Percentiles rank a stretch among this genome's conserved stretches.
phyloP scores from a whole-genome alignment of 1,140 invertebrate species.

The Bombus difficillimus region DNA sequence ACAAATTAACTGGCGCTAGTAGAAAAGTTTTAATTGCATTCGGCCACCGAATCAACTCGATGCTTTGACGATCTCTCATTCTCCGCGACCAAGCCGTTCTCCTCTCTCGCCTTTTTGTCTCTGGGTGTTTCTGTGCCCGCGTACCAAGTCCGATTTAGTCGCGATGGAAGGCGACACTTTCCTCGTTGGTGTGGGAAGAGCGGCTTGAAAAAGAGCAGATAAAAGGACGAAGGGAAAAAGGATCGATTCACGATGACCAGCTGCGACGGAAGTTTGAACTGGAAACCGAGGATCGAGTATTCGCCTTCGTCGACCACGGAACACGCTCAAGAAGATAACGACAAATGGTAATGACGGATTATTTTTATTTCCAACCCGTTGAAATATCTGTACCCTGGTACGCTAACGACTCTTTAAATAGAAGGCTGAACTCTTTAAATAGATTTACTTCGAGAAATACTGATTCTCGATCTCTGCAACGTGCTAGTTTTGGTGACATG shows the following conservation, averaged over 20 bases:
- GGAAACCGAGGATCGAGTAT: too few species aligned
- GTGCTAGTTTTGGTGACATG: neutral
- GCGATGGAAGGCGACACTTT: neutral
- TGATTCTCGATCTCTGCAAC: neutral
- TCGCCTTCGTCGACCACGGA: neutral
- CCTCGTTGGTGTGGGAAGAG: neutral
- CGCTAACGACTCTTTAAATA: conserved; percentile 22
- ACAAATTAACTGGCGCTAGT: conserved; percentile 76
- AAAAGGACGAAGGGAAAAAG: neutral
- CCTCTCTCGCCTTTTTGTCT: conserved; percentile 42
- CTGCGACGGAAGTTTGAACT: too few species aligned
- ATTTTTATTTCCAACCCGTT: conserved; percentile 2
- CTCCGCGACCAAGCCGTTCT: conserved; percentile 1
- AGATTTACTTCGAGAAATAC: conserved; percentile 3
- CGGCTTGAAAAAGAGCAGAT: conserved; percentile 28
- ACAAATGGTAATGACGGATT: conserved; percentile 40
- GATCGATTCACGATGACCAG: too few species aligned
- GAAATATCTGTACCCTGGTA: neutral
- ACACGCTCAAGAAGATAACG: conserved; percentile 6
- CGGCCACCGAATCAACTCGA: conserved; percentile 46
- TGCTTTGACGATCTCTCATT: conserved; percentile 48
- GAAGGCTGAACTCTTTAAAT: conserved; percentile 13
- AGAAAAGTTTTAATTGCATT: conserved; percentile 81
- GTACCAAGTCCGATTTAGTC: neutral
- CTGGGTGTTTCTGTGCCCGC: neutral